Base-by-base conservation (phyloP, 2,888 invertebrate species). In the Thecocarcelia acutangulata region DNA sequence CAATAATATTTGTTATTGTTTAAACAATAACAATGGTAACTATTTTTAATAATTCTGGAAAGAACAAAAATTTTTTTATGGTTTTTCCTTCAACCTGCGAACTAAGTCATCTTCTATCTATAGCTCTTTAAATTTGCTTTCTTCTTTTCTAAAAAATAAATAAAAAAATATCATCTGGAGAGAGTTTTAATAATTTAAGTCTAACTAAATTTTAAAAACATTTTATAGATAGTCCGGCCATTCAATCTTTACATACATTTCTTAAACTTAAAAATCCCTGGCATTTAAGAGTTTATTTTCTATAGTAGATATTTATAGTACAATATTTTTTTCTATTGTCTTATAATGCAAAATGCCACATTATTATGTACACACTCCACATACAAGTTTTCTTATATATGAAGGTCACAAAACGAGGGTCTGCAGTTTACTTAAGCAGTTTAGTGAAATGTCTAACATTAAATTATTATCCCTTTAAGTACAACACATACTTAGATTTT, bases 381-480 rank as follows among this genome's bases (percentile, higher is more conserved):
- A 48, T 59, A 42, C 24, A 5, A 61, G n/a, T 40, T 52, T 48
- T 50, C 11, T 63, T 73, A 33, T 28, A 64, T 59, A 50, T 54
- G 42, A 78, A 74, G 81, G 77, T 78, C 69, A 74, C 28, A 50
- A 61, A 46, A 56, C 6, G 63, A 21, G 33, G 46, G 54, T 70
- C 56, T 40, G 15, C 64, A n/a, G 21, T 42, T 64, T 46, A 69
- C 54, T 83, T 56, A 64, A 70, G 73, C 79, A 78, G 58, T 61
- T 61, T 78, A 80, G 70, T 76, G 56, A 79, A 80, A 76, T 64
- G 64, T 78, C 70, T 59, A 40, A 76, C 76, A 76, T 76, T 73
- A 76, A 76, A 52, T 80, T 79, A 83, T 83, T 83, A 76, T 80
- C 72, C 79, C 70, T 72, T 72, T 75, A 79, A 83, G 68, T 76